Base-by-base conservation (phyloP, 2,113 vertebrate species). In the Parotia lawesii region DNA sequence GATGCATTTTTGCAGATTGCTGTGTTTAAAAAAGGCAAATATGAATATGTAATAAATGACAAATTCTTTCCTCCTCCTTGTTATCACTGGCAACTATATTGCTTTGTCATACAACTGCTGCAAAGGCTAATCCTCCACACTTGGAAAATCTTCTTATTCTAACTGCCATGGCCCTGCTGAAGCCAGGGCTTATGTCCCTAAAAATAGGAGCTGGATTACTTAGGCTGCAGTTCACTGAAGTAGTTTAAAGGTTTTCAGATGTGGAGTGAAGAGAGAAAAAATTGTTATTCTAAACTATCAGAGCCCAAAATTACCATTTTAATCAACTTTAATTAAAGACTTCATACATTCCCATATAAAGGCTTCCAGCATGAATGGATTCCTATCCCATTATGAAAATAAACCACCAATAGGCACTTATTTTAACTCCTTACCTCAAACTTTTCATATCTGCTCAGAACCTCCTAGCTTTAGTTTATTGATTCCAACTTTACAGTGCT, bases 201-300 rank as follows among this genome's bases (percentile, higher is more conserved):
- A 98, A 98, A 98, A 98, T 98, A 98, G 97, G 96, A 97, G 74
- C 84, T 94, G 96, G 97, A 98, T 98, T 98, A 98, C 95, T 97
- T 95, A 80, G 96, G 85, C 83, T 98, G 95, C 95, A 97, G 95
- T 96, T 95, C 94, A 87, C 85, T 92, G 96, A 97, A 97, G 95
- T 90, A 95, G 91, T 97, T 96, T 96, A 95, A 97, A 97, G 61
- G 81, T 96, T 97, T 97, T 97, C 90, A 97, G 77, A 95, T 35
- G 27, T 72, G 47, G 65, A 87, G 80, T 14, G 7, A 53, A 23
- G 61, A 76, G 45, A 62, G 47, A 50, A 87, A 87, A 92, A 95
- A 72, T 16, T 89, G 42, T 95, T 93, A 76, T 91, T 96, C 91
- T 87, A 89, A 93, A 96, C 45, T 87, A 70, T 65, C 72, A 51